Evolutionary conservation across 2,113 vertebrate species (phyloP).

Genomic region (Apaloderma vittatum): DNA sequence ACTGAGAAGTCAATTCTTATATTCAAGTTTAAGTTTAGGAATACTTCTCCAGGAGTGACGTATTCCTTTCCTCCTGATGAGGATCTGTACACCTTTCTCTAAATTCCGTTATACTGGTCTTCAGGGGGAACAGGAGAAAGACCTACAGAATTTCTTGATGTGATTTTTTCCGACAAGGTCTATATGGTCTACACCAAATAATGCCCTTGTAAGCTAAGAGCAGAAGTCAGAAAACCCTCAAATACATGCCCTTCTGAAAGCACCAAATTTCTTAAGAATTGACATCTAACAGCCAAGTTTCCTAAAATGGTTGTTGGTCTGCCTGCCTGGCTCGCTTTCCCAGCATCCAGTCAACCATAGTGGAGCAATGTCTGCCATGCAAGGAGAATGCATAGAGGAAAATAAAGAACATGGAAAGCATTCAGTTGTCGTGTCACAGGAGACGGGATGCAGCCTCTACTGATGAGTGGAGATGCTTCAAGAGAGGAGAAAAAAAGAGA

Average conservation of each 20-base stretch:
- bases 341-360: background rate
- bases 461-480: background rate
- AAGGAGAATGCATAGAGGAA: background rate
- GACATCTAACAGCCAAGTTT: background rate
- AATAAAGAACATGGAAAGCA: background rate
- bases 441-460: background rate
- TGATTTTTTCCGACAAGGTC: background rate
- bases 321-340: background rate
- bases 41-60: accelerated
- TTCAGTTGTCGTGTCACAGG: background rate
- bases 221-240: background rate
- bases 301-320: background rate
- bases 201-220: background rate
- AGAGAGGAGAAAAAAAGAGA: background rate
- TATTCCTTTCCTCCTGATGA: background rate
- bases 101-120: background rate
- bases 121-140: background rate
- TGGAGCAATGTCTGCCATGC: background rate
- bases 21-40: background rate
- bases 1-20: background rate
- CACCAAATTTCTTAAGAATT: background rate
- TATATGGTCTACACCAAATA: background rate
- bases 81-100: background rate
- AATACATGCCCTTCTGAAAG: background rate
- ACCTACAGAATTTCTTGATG: background rate